These are phyloP conservation scores for Corvus hawaiiensis DNA, from an alignment of 2,113 vertebrate genomes.

Conservation along the genomic window DNA sequence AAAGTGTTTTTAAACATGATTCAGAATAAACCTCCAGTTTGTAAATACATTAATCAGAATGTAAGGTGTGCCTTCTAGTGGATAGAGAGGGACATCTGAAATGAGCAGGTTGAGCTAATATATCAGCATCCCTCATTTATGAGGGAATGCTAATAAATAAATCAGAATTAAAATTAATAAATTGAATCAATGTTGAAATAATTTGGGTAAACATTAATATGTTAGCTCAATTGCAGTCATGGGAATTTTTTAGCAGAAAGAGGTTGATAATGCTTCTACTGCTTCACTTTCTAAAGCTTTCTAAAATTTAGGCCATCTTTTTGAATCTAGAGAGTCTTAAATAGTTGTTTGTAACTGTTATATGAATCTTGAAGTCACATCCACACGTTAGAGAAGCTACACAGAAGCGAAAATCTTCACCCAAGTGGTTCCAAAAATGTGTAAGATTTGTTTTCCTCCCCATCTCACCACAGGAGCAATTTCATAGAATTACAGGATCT, in stretches of 20 bases:
- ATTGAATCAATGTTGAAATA: not conserved
- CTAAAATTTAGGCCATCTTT: not conserved
- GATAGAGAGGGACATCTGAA: not conserved
- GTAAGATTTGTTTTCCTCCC: not conserved
- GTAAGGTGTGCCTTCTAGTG: constrained; percentile 59
- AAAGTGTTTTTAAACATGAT: not conserved
- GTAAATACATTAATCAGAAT: not conserved
- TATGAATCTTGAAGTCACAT: not conserved
- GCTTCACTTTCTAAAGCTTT: not conserved
- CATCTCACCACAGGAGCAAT: not conserved
- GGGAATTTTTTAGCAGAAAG: not conserved
- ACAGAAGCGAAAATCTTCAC: not conserved
- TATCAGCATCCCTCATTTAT: not conserved
- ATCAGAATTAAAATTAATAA: not conserved
- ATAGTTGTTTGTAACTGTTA: not conserved
- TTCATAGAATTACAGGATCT: not conserved
- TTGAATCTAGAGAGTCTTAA: not conserved
- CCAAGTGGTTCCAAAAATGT: accelerated
- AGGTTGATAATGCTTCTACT: not conserved
- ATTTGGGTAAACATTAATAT: not conserved
- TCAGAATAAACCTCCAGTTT: not conserved
- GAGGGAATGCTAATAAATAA: not conserved
- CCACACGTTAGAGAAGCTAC: not conserved
- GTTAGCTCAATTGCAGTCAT: not conserved
- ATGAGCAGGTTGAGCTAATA: not conserved